Base-by-base conservation (phyloP, 2,113 vertebrate species). In the Barbus barbus region DNA sequence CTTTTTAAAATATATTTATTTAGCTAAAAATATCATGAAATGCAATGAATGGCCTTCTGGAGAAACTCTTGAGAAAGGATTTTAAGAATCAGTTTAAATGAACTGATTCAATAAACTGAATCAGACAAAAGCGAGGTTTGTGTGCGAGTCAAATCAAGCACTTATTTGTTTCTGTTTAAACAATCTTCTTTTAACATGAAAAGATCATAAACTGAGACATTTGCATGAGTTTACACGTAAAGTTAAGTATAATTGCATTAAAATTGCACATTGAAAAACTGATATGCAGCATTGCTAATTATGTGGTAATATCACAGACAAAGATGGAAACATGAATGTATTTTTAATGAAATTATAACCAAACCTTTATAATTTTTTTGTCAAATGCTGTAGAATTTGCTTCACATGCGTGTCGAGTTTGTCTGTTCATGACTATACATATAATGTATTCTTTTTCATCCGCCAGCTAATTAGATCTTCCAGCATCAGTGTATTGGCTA, bases 391-490 rank as follows among this genome's bases (percentile, higher is more conserved):
- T 7, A 9, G 63, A 56, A 56, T 53, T 12, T 7, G 74, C 4
- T 36, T 58, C 7, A 60, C 7, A 9, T n/a, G 7, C n/a, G 16
- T 2, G 4, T 51, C 28, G 6, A 51, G 48, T 33, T 6, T 22
- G 26, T 56, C 74, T 56, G 18, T 77, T 78, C 11, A 13, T 1
- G 24, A 18, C 60, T 61, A 83, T 63, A 56, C 26, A 74, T 79
- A 75, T 69, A 11, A 26, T 44, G 51, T 28, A 56, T 44, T 22
- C 69, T 60, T 51, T 53, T 41, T 85, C 78, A 76, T 78, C 28
- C 22, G 56, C 33, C 61, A 26, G 41, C 51, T 67, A 76, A 78
- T 87, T 79, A 65, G 81, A 85, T 67, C 56, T 79, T 71, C n/a
- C 18, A 56, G 67, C 58, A 60, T 80, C 74, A 65, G 36, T 80